A percentile compares a stretch with the other conserved stretches of the same genome.
Conservation (phyloP, 1,140 invertebrate species). For the Temnothorax longispinosus region DNA sequence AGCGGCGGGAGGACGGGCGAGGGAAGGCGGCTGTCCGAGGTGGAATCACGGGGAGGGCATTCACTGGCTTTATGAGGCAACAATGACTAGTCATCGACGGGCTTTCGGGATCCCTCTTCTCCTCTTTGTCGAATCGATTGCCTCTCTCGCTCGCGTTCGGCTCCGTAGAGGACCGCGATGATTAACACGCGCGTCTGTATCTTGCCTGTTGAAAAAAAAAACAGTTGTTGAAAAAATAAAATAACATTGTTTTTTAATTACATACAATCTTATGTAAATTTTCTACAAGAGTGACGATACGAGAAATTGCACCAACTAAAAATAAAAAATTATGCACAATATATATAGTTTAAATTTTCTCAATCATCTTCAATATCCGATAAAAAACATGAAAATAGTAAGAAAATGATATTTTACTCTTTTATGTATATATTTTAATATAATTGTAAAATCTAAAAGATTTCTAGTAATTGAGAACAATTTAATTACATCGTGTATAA, state of each 20-base stretch:
- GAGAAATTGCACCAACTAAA: not conserved
- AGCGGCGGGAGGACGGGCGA: not conserved
- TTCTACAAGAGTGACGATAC: not conserved
- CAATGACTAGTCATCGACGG: slow-evolving; percentile 77
- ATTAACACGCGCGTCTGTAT: slow-evolving; percentile 72
- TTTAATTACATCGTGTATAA: not conserved
- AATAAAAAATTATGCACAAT: not conserved
- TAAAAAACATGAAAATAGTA: not conserved
- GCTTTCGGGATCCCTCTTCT: slow-evolving; percentile 54
- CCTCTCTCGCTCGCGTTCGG: slow-evolving; percentile 17
- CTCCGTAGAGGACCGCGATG: slow-evolving; percentile 48
- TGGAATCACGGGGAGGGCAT: slow-evolving; percentile 73
- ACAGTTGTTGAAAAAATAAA: not conserved
- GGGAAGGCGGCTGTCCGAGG: slow-evolving; percentile 51
- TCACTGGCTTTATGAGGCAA: slow-evolving; percentile 77
- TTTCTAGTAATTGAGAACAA: too few species aligned
- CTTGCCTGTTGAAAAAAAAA: not conserved
- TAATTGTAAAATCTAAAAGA: too few species aligned
- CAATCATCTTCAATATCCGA: not conserved
- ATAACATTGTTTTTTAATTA: not conserved
- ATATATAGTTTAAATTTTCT: not conserved
- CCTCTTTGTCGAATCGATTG: slow-evolving; percentile 36
- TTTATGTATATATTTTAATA: too few species aligned
- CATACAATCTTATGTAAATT: not conserved
- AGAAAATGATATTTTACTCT: too few species aligned